These are phyloP conservation scores for Platorchestia sp. DNA, from an alignment of 1,140 invertebrate species.

Conservation along the genomic window DNA sequence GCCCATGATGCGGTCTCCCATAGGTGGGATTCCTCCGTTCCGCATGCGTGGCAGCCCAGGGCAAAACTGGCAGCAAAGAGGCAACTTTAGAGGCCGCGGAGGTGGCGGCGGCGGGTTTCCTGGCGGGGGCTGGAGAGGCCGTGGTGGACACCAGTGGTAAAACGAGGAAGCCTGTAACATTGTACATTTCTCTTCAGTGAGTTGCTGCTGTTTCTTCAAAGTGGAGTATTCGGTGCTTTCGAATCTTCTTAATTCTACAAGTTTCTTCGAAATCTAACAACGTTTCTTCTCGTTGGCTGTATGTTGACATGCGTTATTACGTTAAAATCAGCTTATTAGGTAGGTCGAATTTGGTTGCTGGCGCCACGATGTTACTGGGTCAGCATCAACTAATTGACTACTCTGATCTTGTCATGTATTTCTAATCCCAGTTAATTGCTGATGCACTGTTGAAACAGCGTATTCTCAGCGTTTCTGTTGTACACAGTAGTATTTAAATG, in stretches of 20 bases:
- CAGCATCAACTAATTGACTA: not conserved
- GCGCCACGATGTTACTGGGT: not conserved
- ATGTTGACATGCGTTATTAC: not conserved
- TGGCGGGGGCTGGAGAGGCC: not conserved
- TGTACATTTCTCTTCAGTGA: not conserved
- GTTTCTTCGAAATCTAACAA: not conserved
- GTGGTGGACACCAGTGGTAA: not conserved
- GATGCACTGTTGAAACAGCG: not conserved
- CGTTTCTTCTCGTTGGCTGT: not conserved
- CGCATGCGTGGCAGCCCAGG: slow-evolving; percentile 22
- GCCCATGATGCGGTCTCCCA: not conserved
- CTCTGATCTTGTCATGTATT: not conserved
- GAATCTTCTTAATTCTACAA: not conserved
- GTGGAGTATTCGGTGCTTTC: not conserved
- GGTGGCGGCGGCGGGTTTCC: not conserved
- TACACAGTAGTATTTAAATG: not conserved
- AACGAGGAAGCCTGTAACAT: not conserved
- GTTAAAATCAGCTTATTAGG: not conserved
- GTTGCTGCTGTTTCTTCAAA: not conserved
- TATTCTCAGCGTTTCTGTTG: not conserved
- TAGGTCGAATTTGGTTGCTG: not conserved
- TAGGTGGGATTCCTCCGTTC: not conserved
- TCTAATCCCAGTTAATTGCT: not conserved
- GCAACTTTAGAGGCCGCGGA: not conserved
- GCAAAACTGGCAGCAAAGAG: not conserved